phyloP scores from a whole-genome alignment of 2,113 vertebrate species.

The Pomatostomus ruficeps region DNA sequence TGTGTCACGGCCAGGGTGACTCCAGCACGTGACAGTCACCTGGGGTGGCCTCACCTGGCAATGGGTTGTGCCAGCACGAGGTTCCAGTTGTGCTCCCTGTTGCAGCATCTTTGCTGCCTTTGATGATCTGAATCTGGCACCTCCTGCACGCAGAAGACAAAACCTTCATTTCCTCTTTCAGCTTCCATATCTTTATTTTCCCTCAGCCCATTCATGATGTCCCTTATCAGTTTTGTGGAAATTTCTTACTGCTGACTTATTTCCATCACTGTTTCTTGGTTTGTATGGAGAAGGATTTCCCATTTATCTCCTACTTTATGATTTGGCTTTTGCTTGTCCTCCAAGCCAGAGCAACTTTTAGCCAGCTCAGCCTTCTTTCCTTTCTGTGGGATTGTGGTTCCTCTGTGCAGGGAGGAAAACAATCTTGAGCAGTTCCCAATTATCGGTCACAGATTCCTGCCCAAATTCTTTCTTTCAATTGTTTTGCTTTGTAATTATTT shows the following conservation, averaged over 20 bases:
- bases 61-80: background rate
- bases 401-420: background rate
- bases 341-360: background rate
- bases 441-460: conserved; percentile 28
- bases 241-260: background rate
- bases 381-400: background rate
- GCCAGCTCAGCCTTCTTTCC: background rate
- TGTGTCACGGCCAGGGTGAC: background rate
- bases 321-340: background rate
- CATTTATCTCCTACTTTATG: background rate
- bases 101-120: background rate
- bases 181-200: background rate
- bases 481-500: conserved; percentile 65
- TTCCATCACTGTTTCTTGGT: background rate
- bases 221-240: background rate
- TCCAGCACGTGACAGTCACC: background rate
- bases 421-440: background rate
- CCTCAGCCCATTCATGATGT: background rate
- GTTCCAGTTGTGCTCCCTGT: background rate
- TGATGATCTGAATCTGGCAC: background rate
- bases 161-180: background rate
- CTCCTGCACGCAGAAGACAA: background rate
- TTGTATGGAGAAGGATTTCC: background rate
- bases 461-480: conserved; percentile 39
- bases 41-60: background rate